These are phyloP conservation scores for Montipora efflorescens DNA, from an alignment of 64 coral and sea anemone species.

Conservation along the genomic window DNA sequence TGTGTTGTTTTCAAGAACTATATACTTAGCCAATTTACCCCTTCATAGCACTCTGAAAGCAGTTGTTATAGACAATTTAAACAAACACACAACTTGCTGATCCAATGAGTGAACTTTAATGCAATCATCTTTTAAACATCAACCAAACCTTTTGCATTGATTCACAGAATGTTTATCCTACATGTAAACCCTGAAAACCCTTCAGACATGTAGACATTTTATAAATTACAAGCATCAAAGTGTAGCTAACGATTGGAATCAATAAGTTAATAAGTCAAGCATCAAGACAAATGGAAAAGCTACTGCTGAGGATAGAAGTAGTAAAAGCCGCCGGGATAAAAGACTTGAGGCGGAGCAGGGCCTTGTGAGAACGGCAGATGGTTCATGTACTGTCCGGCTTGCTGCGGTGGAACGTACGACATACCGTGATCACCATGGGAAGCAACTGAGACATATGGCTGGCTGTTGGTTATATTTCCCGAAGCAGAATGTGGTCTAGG, in stretches of 20 bases:
- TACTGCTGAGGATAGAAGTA: constrained; percentile 78
- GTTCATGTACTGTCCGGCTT: constrained; percentile 70
- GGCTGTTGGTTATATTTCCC: constrained; percentile 75
- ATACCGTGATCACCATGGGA: constrained; percentile 82
- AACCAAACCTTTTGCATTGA: constrained; percentile 17
- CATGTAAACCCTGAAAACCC: constrained; percentile 32
- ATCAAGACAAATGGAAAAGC: constrained; percentile 26
- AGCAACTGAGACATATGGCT: constrained; percentile 70
- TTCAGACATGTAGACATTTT: constrained; percentile 28
- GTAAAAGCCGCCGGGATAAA: constrained; percentile 75
- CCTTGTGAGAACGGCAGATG: constrained; percentile 82
- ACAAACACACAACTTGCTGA: neutral
- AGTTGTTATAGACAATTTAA: too few species aligned
- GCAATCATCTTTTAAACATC: constrained; percentile 15
- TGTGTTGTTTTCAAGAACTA: too few species aligned
- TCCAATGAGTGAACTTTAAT: constrained; percentile 52
- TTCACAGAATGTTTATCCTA: constrained; percentile 32
- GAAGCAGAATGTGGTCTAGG: constrained; percentile 93
- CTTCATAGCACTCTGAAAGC: too few species aligned
- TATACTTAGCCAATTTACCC: too few species aligned
- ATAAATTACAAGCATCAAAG: constrained; percentile 41
- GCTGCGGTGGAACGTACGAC: constrained; percentile 71
- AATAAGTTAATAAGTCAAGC: constrained; percentile 36
- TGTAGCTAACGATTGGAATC: constrained; percentile 44
- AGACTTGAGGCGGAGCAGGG: constrained; percentile 62